A percentile compares a stretch with the other conserved stretches of the same genome.
phyloP scores from a whole-genome alignment of 1,140 invertebrate species.

The Plutomurus gul region DNA sequence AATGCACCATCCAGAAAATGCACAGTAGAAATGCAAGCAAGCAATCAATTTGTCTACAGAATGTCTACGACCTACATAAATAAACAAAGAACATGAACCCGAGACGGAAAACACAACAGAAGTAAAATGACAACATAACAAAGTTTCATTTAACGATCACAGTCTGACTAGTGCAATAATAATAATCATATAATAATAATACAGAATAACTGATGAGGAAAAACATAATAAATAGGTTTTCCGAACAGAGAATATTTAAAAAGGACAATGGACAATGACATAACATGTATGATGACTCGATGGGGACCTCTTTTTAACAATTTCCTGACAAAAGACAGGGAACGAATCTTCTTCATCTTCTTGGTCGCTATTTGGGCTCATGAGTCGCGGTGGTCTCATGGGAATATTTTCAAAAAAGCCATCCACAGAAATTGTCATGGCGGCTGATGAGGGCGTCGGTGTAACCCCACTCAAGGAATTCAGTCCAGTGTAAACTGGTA shows the following conservation, averaged over 20 bases:
- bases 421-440: conserved; percentile 79
- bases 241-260: not conserved
- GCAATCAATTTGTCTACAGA: too few species aligned
- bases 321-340: conserved; percentile 67
- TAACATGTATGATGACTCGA: conserved; percentile 84
- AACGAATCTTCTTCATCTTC: conserved; percentile 74
- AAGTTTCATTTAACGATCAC: too few species aligned
- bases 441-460: conserved; percentile 80
- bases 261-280: conserved; percentile 26
- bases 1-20: too few species aligned
- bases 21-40: too few species aligned
- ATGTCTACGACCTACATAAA: too few species aligned
- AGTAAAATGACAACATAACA: too few species aligned
- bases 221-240: not conserved
- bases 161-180: too few species aligned
- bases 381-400: not conserved
- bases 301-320: conserved; percentile 63
- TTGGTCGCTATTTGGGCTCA: not conserved
- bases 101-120: too few species aligned
- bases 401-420: conserved; percentile 75
- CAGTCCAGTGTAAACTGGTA: conserved; percentile 54
- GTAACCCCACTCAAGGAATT: conserved; percentile 57
- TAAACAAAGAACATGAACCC: too few species aligned
- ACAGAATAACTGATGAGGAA: not conserved
- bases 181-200: too few species aligned